phyloP scores from a whole-genome alignment of 2,797 vertebrate species.

The Lagothrix lagotricha region DNA sequence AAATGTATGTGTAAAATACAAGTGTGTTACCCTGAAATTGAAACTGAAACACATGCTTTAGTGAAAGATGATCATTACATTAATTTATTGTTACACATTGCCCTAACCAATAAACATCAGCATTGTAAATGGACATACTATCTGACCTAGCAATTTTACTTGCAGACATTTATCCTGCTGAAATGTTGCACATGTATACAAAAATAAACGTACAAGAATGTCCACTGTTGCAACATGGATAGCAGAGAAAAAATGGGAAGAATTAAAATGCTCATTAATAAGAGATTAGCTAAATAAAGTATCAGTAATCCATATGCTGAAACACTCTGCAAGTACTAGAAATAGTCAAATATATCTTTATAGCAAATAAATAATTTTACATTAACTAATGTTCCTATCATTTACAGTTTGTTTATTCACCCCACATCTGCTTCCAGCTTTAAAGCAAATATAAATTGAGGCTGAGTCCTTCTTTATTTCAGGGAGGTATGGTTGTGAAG shows the following conservation, averaged over 20 bases:
- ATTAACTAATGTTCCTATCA: background rate
- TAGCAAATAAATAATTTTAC: background rate
- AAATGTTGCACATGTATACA: background rate
- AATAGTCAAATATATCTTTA: background rate
- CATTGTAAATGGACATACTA: background rate
- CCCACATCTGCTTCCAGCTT: background rate
- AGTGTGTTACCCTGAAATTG: background rate
- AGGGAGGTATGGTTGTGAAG: background rate
- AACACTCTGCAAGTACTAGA: background rate
- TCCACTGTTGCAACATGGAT: background rate
- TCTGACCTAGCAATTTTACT: background rate
- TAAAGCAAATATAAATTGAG: background rate
- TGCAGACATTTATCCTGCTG: background rate
- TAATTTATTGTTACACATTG: conserved; percentile 16
- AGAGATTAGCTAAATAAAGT: background rate
- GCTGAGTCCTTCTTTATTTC: background rate
- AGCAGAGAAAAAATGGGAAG: background rate
- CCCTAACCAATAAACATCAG: background rate
- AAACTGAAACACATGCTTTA: conserved; percentile 15
- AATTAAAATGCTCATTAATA: conserved; percentile 1
- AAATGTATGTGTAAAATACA: background rate
- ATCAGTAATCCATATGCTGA: background rate
- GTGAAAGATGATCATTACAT: background rate
- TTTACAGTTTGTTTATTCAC: background rate
- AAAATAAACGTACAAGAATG: background rate